Evolutionary conservation across 2,888 invertebrate species (phyloP).

Genomic region (Tanypteryx hageni): DNA sequence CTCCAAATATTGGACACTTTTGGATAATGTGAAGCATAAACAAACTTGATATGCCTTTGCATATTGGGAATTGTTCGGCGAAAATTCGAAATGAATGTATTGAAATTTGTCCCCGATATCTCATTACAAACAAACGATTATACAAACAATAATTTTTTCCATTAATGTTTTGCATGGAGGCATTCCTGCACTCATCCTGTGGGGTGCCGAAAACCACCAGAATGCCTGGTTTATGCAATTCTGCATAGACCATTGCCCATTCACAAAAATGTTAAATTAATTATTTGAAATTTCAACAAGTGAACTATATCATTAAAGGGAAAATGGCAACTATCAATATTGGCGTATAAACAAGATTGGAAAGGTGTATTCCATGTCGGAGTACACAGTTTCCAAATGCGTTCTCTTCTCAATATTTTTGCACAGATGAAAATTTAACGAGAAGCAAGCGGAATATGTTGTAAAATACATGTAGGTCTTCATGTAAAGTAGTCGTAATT

Average conservation of each 20-base stretch:
- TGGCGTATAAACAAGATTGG: no score
- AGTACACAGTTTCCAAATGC: no score
- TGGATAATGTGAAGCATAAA: neutral
- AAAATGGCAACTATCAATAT: no score
- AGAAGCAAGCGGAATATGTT: no score
- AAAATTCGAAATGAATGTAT: slow-evolving; percentile 23
- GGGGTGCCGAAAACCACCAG: slow-evolving; percentile 45
- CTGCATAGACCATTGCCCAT: neutral
- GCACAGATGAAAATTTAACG: no score
- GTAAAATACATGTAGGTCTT: no score
- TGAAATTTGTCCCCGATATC: slow-evolving; percentile 18
- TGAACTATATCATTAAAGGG: no score
- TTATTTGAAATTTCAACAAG: no score
- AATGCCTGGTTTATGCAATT: slow-evolving; percentile 4
- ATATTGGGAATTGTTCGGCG: neutral
- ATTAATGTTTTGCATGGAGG: slow-evolving; percentile 16
- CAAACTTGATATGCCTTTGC: neutral
- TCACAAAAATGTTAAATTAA: no score
- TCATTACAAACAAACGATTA: slow-evolving; percentile 28
- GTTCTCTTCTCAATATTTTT: no score
- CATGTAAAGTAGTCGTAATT: no score
- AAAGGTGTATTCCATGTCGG: no score
- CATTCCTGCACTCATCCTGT: slow-evolving; percentile 10
- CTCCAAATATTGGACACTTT: slow-evolving; percentile 10
- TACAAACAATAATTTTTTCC: slow-evolving; percentile 19